phyloP scores from a whole-genome alignment of 1,140 invertebrate species.

The Halictus rubicundus region DNA sequence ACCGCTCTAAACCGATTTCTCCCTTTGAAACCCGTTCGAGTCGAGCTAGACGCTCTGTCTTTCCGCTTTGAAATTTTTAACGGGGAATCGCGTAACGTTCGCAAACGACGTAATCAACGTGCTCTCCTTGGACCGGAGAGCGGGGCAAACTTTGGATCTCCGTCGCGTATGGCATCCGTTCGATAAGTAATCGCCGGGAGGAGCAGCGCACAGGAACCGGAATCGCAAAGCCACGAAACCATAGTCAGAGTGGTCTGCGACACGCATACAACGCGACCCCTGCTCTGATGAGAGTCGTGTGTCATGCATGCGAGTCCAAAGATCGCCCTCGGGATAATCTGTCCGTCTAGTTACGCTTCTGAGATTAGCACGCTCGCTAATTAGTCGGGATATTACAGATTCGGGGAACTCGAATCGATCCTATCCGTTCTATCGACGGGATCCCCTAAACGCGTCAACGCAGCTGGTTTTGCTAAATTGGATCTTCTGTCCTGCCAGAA shows the following conservation, averaged over 20 bases:
- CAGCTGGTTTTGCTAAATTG: slow-evolving; percentile 28
- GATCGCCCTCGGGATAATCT: slow-evolving; percentile 47
- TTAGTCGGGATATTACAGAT: slow-evolving; percentile 55
- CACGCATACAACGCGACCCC: not conserved
- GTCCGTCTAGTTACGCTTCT: slow-evolving; percentile 43
- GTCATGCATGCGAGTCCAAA: slow-evolving; percentile 4
- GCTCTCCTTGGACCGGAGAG: not conserved
- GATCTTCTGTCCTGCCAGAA: slow-evolving; percentile 4
- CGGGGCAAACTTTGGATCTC: slow-evolving; percentile 1
- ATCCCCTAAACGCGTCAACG: slow-evolving; percentile 23
- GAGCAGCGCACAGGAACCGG: slow-evolving; percentile 8
- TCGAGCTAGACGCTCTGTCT: no score
- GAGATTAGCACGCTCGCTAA: slow-evolving; percentile 57
- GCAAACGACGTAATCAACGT: no score
- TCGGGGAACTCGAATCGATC: slow-evolving; percentile 46
- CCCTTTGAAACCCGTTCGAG: no score
- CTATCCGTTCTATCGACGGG: slow-evolving; percentile 23
- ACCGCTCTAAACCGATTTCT: no score
- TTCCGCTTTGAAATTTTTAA: no score
- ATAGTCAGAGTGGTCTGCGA: not conserved
- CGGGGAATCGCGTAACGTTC: no score
- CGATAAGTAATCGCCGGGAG: slow-evolving; percentile 31
- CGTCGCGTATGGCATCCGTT: not conserved
- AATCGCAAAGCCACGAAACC: slow-evolving; percentile 28
- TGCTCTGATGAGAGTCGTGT: not conserved